Evolutionary conservation across 2,797 vertebrate genomes (phyloP).

Genomic region (Podarcis lilfordi): DNA sequence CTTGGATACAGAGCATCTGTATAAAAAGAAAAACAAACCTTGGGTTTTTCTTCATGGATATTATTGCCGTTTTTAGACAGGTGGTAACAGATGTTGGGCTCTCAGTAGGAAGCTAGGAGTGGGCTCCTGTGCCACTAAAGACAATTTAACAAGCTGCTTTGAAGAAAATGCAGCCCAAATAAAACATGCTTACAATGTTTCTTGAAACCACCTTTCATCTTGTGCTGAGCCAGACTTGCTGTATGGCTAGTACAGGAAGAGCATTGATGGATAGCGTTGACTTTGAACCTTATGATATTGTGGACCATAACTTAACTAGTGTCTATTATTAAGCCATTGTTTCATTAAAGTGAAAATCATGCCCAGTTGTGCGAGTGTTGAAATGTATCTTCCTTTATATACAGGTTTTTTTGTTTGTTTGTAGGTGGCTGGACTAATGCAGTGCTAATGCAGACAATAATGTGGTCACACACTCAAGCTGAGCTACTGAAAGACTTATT

Average conservation of each 20-base stretch:
- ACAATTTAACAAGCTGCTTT: conserved; percentile 75
- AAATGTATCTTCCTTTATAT: conserved; percentile 22
- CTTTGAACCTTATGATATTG: conserved; percentile 20
- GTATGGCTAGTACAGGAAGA: not conserved
- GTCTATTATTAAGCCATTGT: not conserved
- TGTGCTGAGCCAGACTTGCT: not conserved
- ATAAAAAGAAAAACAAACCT: conserved; percentile 75
- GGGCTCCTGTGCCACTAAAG: conserved; percentile 74
- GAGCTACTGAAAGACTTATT: conserved; percentile 59
- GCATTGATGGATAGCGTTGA: not conserved
- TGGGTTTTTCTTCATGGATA: conserved; percentile 69
- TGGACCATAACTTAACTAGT: conserved; percentile 5
- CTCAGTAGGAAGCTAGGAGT: conserved; percentile 74
- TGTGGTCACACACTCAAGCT: conserved; percentile 43
- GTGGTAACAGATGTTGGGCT: conserved; percentile 77
- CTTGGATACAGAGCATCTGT: conserved; percentile 71
- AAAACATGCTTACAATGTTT: not conserved
- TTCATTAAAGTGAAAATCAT: conserved; percentile 33
- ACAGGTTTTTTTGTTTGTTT: conserved; percentile 8
- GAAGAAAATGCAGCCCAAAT: conserved; percentile 35
- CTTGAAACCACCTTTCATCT: conserved; percentile 11
- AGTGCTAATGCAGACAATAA: conserved; percentile 1
- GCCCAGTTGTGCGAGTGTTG: conserved; percentile 22
- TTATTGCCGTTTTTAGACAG: conserved; percentile 66
- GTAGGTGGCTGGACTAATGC: not conserved